phyloP scores from a whole-genome alignment of 2,113 vertebrate species.

The Ovibos moschatus region DNA sequence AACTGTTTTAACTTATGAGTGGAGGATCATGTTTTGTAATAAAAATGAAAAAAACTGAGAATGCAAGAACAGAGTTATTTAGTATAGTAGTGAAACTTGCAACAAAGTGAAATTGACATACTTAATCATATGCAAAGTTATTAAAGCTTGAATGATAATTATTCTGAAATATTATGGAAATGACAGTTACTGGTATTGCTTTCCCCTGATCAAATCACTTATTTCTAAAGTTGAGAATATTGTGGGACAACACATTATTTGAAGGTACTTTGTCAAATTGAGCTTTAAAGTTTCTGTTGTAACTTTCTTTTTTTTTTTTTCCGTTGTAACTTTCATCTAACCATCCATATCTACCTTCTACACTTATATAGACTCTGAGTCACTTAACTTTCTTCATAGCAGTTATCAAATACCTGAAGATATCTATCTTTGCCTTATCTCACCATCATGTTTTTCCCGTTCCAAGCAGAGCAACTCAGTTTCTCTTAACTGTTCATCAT shows the following conservation, averaged over 20 bases:
- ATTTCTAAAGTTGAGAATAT: not conserved
- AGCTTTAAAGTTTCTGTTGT: not conserved
- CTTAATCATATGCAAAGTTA: not conserved
- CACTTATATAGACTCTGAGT: not conserved
- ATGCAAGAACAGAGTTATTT: not conserved
- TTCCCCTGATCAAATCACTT: not conserved
- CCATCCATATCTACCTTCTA: not conserved
- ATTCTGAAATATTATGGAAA: not conserved
- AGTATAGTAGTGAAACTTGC: not conserved
- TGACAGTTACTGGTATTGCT: not conserved
- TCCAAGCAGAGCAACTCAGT: not conserved
- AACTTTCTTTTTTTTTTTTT: not conserved
- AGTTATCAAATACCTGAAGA: not conserved
- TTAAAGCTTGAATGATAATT: not conserved
- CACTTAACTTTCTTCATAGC: not conserved
- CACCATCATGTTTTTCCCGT: not conserved
- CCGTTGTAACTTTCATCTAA: not conserved
- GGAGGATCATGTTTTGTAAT: not conserved
- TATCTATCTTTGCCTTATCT: not conserved
- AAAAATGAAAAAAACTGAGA: not conserved
- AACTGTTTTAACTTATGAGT: not conserved
- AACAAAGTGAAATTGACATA: not conserved
- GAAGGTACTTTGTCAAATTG: not conserved
- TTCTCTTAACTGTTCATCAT: not conserved
- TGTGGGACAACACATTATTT: not conserved